Evolutionary conservation across 1,140 invertebrate species (phyloP).

Genomic region (Magallana ariakensis): DNA sequence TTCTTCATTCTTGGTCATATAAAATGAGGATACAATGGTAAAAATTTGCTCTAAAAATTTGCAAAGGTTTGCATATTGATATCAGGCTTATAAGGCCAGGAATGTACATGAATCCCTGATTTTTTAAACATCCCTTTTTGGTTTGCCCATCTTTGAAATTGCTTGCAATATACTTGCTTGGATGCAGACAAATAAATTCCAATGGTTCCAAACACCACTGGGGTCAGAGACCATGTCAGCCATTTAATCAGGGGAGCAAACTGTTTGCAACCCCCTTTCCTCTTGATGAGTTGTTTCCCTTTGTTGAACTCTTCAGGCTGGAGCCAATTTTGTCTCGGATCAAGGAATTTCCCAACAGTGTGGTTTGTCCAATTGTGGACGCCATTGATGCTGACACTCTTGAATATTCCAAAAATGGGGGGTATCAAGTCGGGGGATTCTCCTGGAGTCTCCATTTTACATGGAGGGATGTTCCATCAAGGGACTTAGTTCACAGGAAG

Average conservation of each 20-base stretch:
- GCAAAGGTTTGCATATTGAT: too few species aligned
- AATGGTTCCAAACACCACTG: too few species aligned
- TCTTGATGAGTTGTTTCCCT: neutral
- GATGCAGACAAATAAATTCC: too few species aligned
- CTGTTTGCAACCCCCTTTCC: neutral
- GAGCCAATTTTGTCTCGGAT: slow-evolving; percentile 92
- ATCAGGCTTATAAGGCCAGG: too few species aligned
- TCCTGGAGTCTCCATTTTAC: slow-evolving; percentile 96
- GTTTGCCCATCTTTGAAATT: too few species aligned
- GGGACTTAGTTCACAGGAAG: slow-evolving; percentile 92
- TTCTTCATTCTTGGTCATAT: too few species aligned
- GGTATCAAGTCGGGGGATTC: slow-evolving; percentile 87
- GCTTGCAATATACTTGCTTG: too few species aligned
- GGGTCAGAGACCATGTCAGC: neutral
- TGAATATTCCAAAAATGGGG: slow-evolving; percentile 86
- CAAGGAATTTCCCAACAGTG: slow-evolving; percentile 87
- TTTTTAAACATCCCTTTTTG: too few species aligned
- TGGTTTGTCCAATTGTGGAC: slow-evolving; percentile 95
- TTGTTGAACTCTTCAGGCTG: slow-evolving; percentile 81
- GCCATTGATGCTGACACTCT: slow-evolving; percentile 93
- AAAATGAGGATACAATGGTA: too few species aligned
- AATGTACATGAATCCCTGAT: too few species aligned
- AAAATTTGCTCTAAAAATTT: too few species aligned
- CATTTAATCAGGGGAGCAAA: too few species aligned
- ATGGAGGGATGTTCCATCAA: slow-evolving; percentile 94